Conservation (phyloP, 1,140 invertebrate species). For the Drosophila ercepeae region DNA sequence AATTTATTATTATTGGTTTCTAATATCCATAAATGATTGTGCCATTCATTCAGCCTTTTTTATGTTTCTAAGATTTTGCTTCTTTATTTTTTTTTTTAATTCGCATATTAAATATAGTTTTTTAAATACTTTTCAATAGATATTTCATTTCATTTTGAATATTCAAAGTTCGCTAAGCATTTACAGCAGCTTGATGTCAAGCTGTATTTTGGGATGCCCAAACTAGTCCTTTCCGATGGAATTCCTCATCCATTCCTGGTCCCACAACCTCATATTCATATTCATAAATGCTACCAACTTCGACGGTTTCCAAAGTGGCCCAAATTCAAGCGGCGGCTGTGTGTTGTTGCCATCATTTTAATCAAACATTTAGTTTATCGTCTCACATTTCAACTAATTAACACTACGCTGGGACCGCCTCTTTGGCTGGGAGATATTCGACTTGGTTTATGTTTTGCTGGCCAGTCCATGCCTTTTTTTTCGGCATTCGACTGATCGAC, state of each 20-base stretch:
- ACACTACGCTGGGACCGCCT: constrained; percentile 70
- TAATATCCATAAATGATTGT: constrained; percentile 44
- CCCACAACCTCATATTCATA: constrained; percentile 30
- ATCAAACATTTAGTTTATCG: constrained; percentile 82
- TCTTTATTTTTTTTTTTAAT: constrained; percentile 9
- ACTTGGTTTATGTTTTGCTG: constrained; percentile 7
- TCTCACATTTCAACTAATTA: constrained; percentile 82
- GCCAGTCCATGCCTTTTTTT: constrained; percentile 1
- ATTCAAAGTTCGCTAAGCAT: background rate
- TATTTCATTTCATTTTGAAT: constrained; percentile 10
- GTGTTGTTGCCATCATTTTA: constrained; percentile 61
- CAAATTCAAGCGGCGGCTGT: constrained; percentile 38
- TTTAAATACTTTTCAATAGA: background rate
- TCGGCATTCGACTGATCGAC: constrained; percentile 55
- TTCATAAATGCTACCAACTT: constrained; percentile 56
- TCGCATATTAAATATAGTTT: constrained; percentile 1
- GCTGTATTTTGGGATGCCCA: background rate
- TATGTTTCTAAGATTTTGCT: constrained; percentile 14
- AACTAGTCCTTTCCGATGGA: constrained; percentile 1
- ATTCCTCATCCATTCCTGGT: constrained; percentile 12
- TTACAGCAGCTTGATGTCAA: constrained; percentile 8
- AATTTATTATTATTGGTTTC: constrained; percentile 34
- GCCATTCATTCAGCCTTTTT: constrained; percentile 21
- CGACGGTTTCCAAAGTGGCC: constrained; percentile 29
- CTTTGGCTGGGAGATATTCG: constrained; percentile 35